Conservation (phyloP, 1,140 invertebrate genomes). For the Pristionchus pacificus region DNA sequence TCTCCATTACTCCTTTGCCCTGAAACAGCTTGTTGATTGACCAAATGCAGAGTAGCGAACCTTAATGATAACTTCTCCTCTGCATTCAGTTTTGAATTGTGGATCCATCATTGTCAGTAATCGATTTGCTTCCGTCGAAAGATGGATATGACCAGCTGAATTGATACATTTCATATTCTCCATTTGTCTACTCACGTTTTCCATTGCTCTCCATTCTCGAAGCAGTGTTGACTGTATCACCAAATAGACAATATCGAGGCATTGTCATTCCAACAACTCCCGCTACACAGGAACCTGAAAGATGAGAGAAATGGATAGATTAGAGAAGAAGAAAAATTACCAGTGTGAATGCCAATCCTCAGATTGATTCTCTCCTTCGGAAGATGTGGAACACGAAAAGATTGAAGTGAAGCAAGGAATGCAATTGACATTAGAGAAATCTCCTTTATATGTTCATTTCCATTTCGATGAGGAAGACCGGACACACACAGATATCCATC, state of each 20-base stretch:
- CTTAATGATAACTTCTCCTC: constrained; percentile 55
- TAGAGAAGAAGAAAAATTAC: too few species aligned
- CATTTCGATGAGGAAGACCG: constrained; percentile 66
- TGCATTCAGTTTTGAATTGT: constrained; percentile 48
- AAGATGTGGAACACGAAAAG: constrained; percentile 77
- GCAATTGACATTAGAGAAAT: constrained; percentile 61
- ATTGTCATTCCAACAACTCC: constrained; percentile 59
- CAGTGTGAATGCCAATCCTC: constrained; percentile 64
- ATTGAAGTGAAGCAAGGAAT: constrained; percentile 64
- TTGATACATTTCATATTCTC: not conserved
- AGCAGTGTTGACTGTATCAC: constrained; percentile 87
- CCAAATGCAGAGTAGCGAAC: constrained; percentile 5
- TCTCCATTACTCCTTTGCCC: constrained; percentile 78
- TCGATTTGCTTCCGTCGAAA: constrained; percentile 44
- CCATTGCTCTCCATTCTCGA: constrained; percentile 74
- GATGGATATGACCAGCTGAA: constrained; percentile 51
- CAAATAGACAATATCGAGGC: constrained; percentile 67
- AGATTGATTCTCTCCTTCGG: constrained; percentile 78
- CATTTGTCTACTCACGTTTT: constrained; percentile 35
- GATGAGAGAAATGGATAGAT: too few species aligned
- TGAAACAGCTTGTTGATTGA: constrained; percentile 28
- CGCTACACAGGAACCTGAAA: constrained; percentile 54
- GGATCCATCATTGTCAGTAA: constrained; percentile 42
- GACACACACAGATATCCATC: constrained; percentile 74
- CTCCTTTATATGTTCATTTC: constrained; percentile 64